phyloP scores from a whole-genome alignment of 1,140 invertebrate genomes.

The Macrosteles quadrilineatus region DNA sequence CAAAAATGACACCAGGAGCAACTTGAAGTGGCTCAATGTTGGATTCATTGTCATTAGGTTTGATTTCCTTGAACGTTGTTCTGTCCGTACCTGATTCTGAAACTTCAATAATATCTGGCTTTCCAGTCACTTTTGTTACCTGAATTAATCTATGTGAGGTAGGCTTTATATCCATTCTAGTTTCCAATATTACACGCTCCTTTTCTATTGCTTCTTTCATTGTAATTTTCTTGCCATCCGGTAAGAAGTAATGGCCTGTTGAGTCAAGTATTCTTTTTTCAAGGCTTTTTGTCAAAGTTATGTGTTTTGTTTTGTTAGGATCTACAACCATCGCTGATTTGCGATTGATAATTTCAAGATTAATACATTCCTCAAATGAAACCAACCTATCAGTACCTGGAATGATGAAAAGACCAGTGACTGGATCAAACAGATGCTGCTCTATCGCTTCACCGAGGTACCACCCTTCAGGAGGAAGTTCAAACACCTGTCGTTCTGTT shows the following conservation, averaged over 20 bases:
- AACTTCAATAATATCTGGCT: constrained; percentile 68
- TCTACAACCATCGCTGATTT: constrained; percentile 78
- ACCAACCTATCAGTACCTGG: constrained; percentile 82
- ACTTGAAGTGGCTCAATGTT: constrained; percentile 67
- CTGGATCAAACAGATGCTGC: constrained; percentile 74
- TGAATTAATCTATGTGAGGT: constrained; percentile 59
- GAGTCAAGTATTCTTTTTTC: constrained; percentile 76
- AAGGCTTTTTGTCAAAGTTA: constrained; percentile 72
- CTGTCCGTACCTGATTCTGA: constrained; percentile 39
- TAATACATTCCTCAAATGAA: constrained; percentile 85
- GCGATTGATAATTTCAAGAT: constrained; percentile 81
- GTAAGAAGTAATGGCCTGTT: constrained; percentile 68
- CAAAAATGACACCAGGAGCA: constrained; percentile 68
- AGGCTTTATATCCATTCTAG: constrained; percentile 53
- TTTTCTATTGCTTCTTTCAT: constrained; percentile 79
- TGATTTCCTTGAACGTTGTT: constrained; percentile 52
- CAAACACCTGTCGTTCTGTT: constrained; percentile 60
- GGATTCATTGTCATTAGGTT: constrained; percentile 54
- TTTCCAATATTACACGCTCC: constrained; percentile 64
- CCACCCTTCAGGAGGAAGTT: constrained; percentile 83
- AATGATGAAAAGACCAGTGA: constrained; percentile 81
- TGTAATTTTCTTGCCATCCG: constrained; percentile 58
- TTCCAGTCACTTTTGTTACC: constrained; percentile 61
- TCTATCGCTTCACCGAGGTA: constrained; percentile 73
- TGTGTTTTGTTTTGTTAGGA: constrained; percentile 65